phyloP scores from a whole-genome alignment of 2,797 vertebrate genomes.

The Melanotaenia parkinsoni region DNA sequence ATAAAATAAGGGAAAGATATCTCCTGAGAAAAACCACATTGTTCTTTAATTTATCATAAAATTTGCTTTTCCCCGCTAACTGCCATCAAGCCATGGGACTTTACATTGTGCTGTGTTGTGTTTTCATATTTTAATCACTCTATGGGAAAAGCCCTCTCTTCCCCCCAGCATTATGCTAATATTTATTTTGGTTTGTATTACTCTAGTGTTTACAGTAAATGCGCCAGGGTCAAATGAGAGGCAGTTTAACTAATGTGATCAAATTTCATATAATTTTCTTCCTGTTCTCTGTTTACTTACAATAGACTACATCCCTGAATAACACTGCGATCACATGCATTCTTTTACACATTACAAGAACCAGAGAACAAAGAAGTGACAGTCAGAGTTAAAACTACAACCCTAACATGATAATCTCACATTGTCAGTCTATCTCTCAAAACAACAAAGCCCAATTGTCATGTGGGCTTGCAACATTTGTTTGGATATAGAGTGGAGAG shows the following conservation, averaged over 20 bases:
- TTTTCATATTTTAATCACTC: conserved; percentile 81
- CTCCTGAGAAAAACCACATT: conserved; percentile 65
- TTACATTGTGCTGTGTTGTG: conserved; percentile 68
- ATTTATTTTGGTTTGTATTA: conserved; percentile 81
- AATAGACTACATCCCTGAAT: conserved; percentile 57
- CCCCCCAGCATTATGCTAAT: conserved; percentile 80
- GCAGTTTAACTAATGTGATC: conserved; percentile 71
- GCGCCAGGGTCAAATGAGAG: conserved; percentile 76
- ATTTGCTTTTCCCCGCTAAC: conserved; percentile 78
- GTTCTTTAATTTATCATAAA: conserved; percentile 81
- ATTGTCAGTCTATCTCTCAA: conserved; percentile 44
- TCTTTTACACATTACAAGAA: conserved; percentile 10
- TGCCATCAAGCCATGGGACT: conserved; percentile 67
- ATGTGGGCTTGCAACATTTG: conserved; percentile 54
- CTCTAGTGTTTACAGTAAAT: conserved; percentile 77
- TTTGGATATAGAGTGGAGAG: conserved; percentile 51
- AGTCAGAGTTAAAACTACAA: conserved; percentile 22
- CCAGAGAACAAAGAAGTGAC: conserved; percentile 23
- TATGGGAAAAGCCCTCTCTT: conserved; percentile 72
- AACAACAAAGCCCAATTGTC: conserved; percentile 56
- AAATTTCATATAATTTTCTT: conserved; percentile 65
- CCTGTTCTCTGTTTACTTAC: conserved; percentile 62
- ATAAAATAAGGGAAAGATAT: conserved; percentile 67
- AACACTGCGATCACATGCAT: conserved; percentile 4
- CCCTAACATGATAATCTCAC: conserved; percentile 38